phyloP scores from a whole-genome alignment of 2,888 invertebrate species.

The Morinoia aosen region DNA sequence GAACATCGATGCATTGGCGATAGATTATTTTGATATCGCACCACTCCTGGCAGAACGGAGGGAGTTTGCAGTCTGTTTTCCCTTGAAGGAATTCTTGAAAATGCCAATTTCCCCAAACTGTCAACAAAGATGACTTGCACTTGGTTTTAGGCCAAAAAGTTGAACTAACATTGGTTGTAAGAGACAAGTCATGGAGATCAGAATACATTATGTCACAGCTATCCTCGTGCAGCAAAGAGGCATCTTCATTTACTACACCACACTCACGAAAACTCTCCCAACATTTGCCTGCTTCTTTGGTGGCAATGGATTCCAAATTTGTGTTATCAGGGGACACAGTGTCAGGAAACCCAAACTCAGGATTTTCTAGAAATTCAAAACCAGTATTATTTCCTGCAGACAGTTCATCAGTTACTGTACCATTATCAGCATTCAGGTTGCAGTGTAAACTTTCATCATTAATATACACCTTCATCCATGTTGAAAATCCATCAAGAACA shows the following conservation, averaged over 20 bases:
- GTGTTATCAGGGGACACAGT: neutral
- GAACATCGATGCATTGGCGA: neutral
- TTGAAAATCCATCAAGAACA: neutral
- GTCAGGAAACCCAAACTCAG: neutral
- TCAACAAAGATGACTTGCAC: neutral
- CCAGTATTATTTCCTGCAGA: neutral
- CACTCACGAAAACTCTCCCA: neutral
- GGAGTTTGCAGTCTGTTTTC: neutral
- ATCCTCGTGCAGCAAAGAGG: neutral
- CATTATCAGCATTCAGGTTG: neutral
- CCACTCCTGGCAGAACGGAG: constrained; percentile 24
- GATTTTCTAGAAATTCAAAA: neutral
- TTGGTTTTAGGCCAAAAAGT: neutral
- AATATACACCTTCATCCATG: neutral
- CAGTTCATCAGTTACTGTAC: neutral
- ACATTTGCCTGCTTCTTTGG: neutral
- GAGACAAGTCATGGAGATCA: neutral
- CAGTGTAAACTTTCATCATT: neutral
- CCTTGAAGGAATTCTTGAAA: constrained; percentile 30
- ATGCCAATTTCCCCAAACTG: constrained; percentile 35
- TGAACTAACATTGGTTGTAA: neutral
- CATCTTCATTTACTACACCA: neutral
- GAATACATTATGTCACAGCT: neutral
- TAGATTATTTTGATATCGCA: constrained; percentile 16
- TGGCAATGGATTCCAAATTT: neutral